Evolutionary conservation across 2,113 vertebrate genomes (phyloP), one percentile per base, ranked within the genome.

Genomic region (Takifugu flavidus): DNA sequence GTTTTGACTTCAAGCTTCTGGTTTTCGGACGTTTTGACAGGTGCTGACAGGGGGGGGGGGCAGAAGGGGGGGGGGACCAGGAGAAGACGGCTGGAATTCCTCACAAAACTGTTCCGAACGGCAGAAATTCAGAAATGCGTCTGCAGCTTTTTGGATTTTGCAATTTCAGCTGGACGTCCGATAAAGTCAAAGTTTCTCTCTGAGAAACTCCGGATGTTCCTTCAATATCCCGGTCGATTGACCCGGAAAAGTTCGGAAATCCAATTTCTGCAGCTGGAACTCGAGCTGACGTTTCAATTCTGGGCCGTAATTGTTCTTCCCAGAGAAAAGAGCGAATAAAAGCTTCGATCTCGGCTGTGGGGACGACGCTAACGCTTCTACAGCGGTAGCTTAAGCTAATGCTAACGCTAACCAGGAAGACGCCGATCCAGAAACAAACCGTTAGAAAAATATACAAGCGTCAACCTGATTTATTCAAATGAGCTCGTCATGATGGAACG

Each of bases 1-100:
- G 88, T 90, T 90, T 90, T 88, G 88, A 87, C 83, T 87, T 75
- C 65, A 34, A 10, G 57, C 54, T 13, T 75, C 85, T 72, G 45
- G 65, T 56, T 77, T 62, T 53, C 55, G 70, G 63, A 65, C 71
- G 67, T 74, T 87, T 78, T 80, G 74, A 56, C 80, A 82, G 74
- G 86, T 86, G 88, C 67, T 87, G 89, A 90, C 87, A 90, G 89
- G 80, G 72, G 45, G 62, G 8, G 34, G 34, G 34, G 34, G 5
- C 34, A 6, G 1, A 2, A 10, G 34, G 8, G 34, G 34, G 8
- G 7, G 11, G 6, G 4, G 7, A 39, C 34, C 8, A 4, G 34
- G 34, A 39, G 34, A 39, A 39, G 7, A 39, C 34, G 8, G 34
- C 34, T 39, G 34, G 34, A 39, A 2, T 39, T 2, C 6, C 34